Conservation (phyloP, 2,888 invertebrate genomes). For the Thysanoteuthis rhombus region DNA sequence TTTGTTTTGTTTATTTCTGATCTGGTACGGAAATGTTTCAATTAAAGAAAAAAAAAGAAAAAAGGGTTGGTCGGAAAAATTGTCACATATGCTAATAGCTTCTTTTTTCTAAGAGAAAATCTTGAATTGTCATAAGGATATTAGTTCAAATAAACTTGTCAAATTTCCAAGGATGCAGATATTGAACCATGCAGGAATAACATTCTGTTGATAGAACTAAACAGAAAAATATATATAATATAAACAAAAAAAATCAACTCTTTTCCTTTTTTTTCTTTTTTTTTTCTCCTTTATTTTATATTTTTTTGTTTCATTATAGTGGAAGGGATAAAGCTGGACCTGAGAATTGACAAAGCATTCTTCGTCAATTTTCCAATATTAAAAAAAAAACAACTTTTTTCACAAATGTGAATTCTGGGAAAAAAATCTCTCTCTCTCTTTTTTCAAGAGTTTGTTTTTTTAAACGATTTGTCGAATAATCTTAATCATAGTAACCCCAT, state of each 20-base stretch:
- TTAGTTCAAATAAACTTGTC: neutral
- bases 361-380: neutral
- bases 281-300: neutral
- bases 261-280: neutral
- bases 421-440: neutral
- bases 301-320: neutral
- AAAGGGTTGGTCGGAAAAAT: neutral
- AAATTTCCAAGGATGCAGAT: neutral
- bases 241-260: neutral
- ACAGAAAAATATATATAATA: neutral
- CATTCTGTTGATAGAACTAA: neutral
- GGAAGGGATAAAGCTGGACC: slow-evolving; percentile 25
- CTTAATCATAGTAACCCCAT: neutral
- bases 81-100: neutral
- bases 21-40: neutral
- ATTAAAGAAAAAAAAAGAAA: neutral
- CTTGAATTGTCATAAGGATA: neutral
- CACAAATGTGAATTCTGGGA: neutral
- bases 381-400: neutral
- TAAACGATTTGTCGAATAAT: neutral
- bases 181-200: neutral
- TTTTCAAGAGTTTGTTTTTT: neutral
- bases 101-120: neutral
- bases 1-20: neutral
- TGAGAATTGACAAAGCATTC: slow-evolving; percentile 17